Evolutionary conservation across 2,888 invertebrate genomes (phyloP), one percentile per base, ranked within the genome.

Genomic region (Digitonthophagus gazella): DNA sequence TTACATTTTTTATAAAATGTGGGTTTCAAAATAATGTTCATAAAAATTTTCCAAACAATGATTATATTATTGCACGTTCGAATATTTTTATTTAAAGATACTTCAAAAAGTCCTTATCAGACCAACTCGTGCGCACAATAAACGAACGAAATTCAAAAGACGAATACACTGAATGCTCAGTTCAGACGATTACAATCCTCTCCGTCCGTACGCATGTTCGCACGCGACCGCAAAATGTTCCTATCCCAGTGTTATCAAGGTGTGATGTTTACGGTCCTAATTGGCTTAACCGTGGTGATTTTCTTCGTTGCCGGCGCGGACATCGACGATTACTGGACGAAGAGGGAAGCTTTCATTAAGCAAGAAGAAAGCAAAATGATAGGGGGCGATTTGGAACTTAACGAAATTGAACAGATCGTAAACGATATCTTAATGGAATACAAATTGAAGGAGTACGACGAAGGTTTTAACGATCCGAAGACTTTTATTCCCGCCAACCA

Each of bases 401-500:
- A 72, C 0, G 64, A 74, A 1, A 75, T 75, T 20, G 82, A 82
- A 74, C 14, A 73, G 15, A 54, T 73, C 11, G 79, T 78, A 4
- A 78, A 82, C 69, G 67, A 76, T 4, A 72, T 76, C 2, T 69
- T 82, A 54, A 74, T 81, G 67, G 66, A 68, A 15, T 63, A 73
- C 22, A 83, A 83, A 73, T 66, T 66, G 14, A 67, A 71, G 0
- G 82, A 83, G 72, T 75, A 79, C 65, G 67, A 75, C 11, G 57
- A 67, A 6, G 78, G 78, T 2, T 79, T 81, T 65, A 16, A 73
- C n/a, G 74, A 80, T 67, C 75, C 76, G 8, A 71, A 73, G 0
- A 68, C 69, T 15, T 93, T 89, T 78, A 85, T 88, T 57, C 89
- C 92, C 1, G 86, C 90, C 0, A 84, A 84, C 18, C 91, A 91